A percentile compares a stretch with the other conserved stretches of the same genome.
These are phyloP conservation scores for Holothuria glaberrima DNA, from an alignment of 35 echinoderm and acorn worm species.

Conservation along the genomic window DNA sequence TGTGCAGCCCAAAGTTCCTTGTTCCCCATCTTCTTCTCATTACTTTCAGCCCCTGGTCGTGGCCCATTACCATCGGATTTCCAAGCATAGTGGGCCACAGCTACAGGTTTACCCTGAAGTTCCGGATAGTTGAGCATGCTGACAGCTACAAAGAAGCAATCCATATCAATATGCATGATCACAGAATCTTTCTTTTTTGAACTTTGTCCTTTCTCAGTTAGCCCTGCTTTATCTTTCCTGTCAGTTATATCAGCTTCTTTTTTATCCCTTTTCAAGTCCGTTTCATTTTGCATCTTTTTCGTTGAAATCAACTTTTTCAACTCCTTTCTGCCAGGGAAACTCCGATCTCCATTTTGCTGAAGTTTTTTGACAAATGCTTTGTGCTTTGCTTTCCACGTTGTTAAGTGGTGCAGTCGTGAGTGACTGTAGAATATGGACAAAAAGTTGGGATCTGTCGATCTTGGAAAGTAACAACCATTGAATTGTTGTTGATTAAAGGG, in stretches of 20 bases:
- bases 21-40: neutral
- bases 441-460: slow-evolving; percentile 86
- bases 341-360: slow-evolving; percentile 69
- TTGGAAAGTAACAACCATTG: slow-evolving; percentile 54
- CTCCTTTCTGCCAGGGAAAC: slow-evolving; percentile 72
- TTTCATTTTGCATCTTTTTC: neutral
- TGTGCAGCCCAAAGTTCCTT: neutral
- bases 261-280: neutral
- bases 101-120: slow-evolving; percentile 88
- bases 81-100: slow-evolving; percentile 90
- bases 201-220: no score
- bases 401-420: slow-evolving; percentile 90
- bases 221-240: neutral
- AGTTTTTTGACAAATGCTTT: slow-evolving; percentile 89
- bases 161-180: slow-evolving; percentile 99
- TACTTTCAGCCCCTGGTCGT: slow-evolving; percentile 41
- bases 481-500: neutral
- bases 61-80: slow-evolving; percentile 56
- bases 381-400: slow-evolving; percentile 94
- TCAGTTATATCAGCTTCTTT: neutral
- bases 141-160: slow-evolving; percentile 98
- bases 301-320: slow-evolving; percentile 14
- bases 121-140: slow-evolving; percentile 82
- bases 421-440: slow-evolving; percentile 92
- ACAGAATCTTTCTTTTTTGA: neutral